Conservation (phyloP, 2,113 vertebrate genomes). For the Maccullochella peelii region DNA sequence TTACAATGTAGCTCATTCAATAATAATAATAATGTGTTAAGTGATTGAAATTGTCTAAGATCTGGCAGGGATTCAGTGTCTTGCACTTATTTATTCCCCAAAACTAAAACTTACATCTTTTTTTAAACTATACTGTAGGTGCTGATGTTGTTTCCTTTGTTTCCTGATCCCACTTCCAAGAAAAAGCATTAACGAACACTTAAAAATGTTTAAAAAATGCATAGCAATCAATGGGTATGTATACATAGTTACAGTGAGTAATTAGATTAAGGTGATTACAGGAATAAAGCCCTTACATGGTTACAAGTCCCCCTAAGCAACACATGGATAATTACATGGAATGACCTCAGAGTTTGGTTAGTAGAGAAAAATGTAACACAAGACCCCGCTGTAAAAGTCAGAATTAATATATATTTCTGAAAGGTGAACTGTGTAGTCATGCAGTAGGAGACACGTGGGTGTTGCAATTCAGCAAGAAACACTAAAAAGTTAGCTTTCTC, state of each 20-base stretch:
- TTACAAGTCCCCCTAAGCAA: constrained; percentile 36
- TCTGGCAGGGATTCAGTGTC: background rate
- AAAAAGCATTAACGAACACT: constrained; percentile 17
- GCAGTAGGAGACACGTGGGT: constrained; percentile 4
- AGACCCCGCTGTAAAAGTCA: background rate
- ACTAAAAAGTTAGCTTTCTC: background rate
- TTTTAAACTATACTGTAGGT: constrained; percentile 18
- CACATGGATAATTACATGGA: constrained; percentile 6
- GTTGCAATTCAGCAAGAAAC: constrained; percentile 6
- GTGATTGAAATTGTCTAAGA: background rate
- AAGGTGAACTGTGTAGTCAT: constrained; percentile 3
- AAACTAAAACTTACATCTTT: background rate
- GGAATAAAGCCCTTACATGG: constrained; percentile 73
- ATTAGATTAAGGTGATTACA: constrained; percentile 54
- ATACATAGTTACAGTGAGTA: constrained; percentile 39
- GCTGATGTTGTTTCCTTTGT: constrained; percentile 37
- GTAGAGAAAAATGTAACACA: constrained; percentile 4
- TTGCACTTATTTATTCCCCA: background rate
- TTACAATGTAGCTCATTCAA: constrained; percentile 10
- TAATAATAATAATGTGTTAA: constrained; percentile 14
- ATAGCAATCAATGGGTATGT: constrained; percentile 68
- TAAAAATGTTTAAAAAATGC: constrained; percentile 62
- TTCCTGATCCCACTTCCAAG: constrained; percentile 17
- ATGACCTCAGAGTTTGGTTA: background rate
- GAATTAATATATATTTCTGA: constrained; percentile 23